Base-by-base conservation (phyloP, 2,888 invertebrate genomes). In the Cantharis lateralis region DNA sequence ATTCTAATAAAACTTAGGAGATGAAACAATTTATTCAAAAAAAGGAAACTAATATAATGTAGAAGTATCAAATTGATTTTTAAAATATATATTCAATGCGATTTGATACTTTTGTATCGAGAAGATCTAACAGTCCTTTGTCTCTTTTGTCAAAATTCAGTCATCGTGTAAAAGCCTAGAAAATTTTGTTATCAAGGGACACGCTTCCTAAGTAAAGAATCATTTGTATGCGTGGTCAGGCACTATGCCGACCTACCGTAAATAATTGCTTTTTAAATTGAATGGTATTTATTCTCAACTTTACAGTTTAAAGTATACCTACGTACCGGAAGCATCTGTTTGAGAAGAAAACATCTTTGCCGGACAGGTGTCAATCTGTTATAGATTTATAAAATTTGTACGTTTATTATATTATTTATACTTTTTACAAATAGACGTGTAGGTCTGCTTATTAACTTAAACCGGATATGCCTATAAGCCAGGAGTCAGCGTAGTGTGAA, bases 321-420 rank as follows among this genome's bases (percentile, higher is more conserved):
- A 68, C 15, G 20, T 48, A 70, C 69, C 74, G 74, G 74, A 74
- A 70, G 69, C 74, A 74, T 74, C 69, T 74, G 69, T 74, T 61
- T 18, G 69, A 62, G 26, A 74, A 20, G 70, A 62, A 74, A 74
- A 74, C 62, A 70, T 62, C 70, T 62, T 28, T 18, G 62, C 16
- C 28, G 11, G 62, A 70, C 74, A 74, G 74, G 74, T 74, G 74
- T 70, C 74, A 74, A 62, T 28, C 28, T 69, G 48, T 16, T 69
- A 48, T 48, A 9, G n/a, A 48, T 48, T 48, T 48, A 48, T 48
- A 48, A 48, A 48, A 48, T 48, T 48, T 32, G 69, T 48, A 20
- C 48, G 20, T 16, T 48, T 70, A 48, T 32, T n/a, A 48, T 15
- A 24, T 48, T 70, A 20, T 32, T n/a, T n/a, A 48, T 15, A 15